Conservation (phyloP, 2,888 invertebrate species). For the Drosophila melanosoma region DNA sequence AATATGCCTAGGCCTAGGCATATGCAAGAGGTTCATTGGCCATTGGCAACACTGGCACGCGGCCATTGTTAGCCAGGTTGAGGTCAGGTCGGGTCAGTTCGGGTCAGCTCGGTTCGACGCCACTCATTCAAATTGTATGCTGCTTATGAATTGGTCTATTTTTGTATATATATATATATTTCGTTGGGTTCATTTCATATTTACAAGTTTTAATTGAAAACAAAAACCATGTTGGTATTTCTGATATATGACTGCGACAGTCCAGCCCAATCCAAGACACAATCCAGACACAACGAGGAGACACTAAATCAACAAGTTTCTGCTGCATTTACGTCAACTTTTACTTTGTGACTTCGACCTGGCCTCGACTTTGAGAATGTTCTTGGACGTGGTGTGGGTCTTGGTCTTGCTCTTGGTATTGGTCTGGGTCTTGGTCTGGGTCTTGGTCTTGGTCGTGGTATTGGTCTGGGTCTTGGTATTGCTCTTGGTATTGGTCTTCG, state of each 20-base stretch:
- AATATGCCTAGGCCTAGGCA: constrained; percentile 44
- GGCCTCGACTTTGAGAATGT: constrained; percentile 8
- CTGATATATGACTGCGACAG: constrained; percentile 59
- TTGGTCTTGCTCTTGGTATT: neutral
- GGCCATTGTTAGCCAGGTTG: constrained; percentile 40
- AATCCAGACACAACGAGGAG: constrained; percentile 1
- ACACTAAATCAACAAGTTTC: constrained; percentile 55
- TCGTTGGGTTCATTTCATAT: constrained; percentile 62
- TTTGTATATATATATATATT: constrained; percentile 18
- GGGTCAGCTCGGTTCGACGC: constrained; percentile 2
- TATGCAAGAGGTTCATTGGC: constrained; percentile 66
- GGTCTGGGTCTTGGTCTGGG: constrained; percentile 5
- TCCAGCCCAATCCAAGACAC: constrained; percentile 1
- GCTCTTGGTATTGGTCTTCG: constrained; percentile 9
- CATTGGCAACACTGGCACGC: constrained; percentile 36
- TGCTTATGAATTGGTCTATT: constrained; percentile 67
- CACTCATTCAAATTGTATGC: constrained; percentile 62
- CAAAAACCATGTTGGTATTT: constrained; percentile 53
- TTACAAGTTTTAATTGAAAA: constrained; percentile 76
- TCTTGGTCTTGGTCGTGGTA: neutral
- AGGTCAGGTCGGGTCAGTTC: constrained; percentile 21
- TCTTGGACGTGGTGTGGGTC: constrained; percentile 9
- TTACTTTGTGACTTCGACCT: constrained; percentile 3
- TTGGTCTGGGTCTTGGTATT: neutral
- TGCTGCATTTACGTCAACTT: constrained; percentile 31